Evolutionary conservation across 2,113 vertebrate genomes (phyloP).

Genomic region (Xiphophorus maculatus): DNA sequence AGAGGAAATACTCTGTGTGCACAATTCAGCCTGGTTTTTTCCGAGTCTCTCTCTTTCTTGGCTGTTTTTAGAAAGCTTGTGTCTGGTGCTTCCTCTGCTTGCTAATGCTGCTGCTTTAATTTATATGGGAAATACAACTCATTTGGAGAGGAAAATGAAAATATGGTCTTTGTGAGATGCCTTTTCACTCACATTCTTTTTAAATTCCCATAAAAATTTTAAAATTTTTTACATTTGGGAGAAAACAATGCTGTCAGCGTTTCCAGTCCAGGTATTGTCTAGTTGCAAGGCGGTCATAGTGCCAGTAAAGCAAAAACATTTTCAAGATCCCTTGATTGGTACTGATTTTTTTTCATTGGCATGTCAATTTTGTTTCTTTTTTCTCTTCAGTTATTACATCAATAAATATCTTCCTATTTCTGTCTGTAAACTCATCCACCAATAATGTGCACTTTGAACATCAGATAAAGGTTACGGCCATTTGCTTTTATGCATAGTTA

Average conservation of each 20-base stretch:
- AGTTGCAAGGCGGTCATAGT: too few species aligned
- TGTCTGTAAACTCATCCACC: not conserved
- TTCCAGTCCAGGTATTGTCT: too few species aligned
- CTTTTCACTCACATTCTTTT: too few species aligned
- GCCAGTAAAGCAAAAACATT: too few species aligned
- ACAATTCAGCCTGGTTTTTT: constrained; percentile 24
- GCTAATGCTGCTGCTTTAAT: too few species aligned
- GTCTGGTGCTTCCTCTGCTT: constrained; percentile 28
- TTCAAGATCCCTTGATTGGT: too few species aligned
- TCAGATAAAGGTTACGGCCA: not conserved
- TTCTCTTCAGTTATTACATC: not conserved
- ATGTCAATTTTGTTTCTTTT: not conserved
- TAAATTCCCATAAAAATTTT: too few species aligned
- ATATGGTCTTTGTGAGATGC: not conserved
- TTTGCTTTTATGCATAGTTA: not conserved
- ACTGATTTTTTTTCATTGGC: too few species aligned
- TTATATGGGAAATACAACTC: not conserved
- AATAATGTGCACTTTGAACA: not conserved
- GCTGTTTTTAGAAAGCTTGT: not conserved
- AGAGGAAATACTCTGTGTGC: not conserved
- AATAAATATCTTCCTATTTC: not conserved
- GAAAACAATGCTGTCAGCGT: too few species aligned
- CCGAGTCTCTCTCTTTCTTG: constrained; percentile 12
- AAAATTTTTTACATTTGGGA: too few species aligned
- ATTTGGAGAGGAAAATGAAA: not conserved